Evolutionary conservation across 53 echinoderm and acorn worm species (phyloP), one percentile per base, ranked within the genome.

Genomic region (Zoroaster sp.): DNA sequence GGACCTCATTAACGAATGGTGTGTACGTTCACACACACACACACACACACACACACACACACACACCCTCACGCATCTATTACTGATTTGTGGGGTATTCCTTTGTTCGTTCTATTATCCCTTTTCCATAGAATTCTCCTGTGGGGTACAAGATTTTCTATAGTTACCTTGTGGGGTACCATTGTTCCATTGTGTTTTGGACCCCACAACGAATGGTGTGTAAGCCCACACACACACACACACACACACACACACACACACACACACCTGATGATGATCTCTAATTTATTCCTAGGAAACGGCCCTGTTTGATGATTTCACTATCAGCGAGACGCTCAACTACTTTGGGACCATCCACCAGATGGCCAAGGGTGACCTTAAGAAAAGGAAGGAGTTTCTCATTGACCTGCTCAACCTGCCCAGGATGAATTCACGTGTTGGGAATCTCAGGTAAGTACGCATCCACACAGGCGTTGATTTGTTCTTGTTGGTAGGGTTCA

Each of bases 261-360:
- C 69, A 15, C 36, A 35, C 37, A 70, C 6, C 28, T 43, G 5
- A 39, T n/a, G 30, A 4, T 76, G 21, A 54, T 23, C 55, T 54
- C 23, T 59, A 28, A 59, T 86, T 14, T 92, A 44, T 5, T 77
- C 42, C 70, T 39, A 98, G 98, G 98, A 98, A 80, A 94, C 94
- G n/a, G 98, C 98, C 25, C 89, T 98, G 35, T 98, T 94, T 55
- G 87, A 82, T 32, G 95, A 98, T 38, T 94, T 98, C 70, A 94
- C 95, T 3, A 98, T 98, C 78, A 82, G 85, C 31, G 98, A 98
- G 80, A 98, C 93, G 1, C 82, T 95, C 17, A 93, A 92, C 67
- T 98, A 92, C 41, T 98, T 98, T 85, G 98, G 95, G 3, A 95
- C 87, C 12, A 87, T 98, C 63, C 92, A 93, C 36, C 75, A 85